These are phyloP conservation scores for Elysia chlorotica DNA, from an alignment of 1,140 invertebrate genomes.

Conservation along the genomic window DNA sequence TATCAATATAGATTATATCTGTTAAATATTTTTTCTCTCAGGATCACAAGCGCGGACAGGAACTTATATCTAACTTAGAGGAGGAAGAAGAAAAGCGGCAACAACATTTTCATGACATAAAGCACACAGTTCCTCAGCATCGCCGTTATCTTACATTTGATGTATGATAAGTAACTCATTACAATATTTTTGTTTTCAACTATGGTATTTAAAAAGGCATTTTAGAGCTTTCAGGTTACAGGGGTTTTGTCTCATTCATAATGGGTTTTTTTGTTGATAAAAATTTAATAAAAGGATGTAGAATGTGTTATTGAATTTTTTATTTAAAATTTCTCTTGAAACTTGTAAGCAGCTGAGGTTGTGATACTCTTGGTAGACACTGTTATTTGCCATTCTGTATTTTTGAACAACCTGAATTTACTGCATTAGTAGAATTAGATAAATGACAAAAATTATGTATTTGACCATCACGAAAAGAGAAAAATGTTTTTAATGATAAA, in stretches of 20 bases:
- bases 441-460: too few relatives aligned
- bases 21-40: conserved; percentile 8
- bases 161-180: too few relatives aligned
- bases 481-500: too few relatives aligned
- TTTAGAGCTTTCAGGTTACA: not conserved
- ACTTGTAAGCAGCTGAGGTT: too few relatives aligned
- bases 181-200: not conserved
- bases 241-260: not conserved
- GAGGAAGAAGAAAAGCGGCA: conserved; percentile 63
- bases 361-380: too few relatives aligned
- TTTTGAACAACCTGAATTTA: too few relatives aligned
- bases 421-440: too few relatives aligned
- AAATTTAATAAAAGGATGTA: not conserved
- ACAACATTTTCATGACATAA: conserved; percentile 65
- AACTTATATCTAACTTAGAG: too few relatives aligned
- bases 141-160: conserved; percentile 83
- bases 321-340: not conserved
- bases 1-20: not conserved
- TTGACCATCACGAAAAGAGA: too few relatives aligned
- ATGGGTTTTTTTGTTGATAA: not conserved
- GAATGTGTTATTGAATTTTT: not conserved
- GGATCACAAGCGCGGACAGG: conserved; percentile 20
- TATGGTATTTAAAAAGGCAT: not conserved
- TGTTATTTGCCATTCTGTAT: too few relatives aligned
- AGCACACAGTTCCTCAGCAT: conserved; percentile 86